phyloP scores from a whole-genome alignment of 2,113 vertebrate species.

The Gobiocypris rarus region DNA sequence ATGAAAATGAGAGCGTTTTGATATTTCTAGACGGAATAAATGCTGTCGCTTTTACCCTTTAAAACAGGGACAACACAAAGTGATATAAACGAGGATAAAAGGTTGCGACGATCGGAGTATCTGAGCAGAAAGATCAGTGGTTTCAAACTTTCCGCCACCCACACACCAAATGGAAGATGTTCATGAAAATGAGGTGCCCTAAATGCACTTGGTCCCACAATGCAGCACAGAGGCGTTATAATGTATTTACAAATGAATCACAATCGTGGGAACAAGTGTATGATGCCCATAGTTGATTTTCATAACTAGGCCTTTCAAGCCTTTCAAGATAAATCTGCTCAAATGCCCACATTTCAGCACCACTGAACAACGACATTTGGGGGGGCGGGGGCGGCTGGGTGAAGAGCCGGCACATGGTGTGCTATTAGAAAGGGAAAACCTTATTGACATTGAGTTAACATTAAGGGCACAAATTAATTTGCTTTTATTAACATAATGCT shows the following conservation, averaged over 20 bases:
- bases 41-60: neutral
- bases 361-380: neutral
- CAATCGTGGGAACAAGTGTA: neutral
- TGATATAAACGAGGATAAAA: constrained; percentile 8
- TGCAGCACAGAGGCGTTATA: neutral
- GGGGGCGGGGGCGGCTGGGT: no score
- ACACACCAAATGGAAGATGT: neutral
- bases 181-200: neutral
- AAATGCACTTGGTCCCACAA: neutral
- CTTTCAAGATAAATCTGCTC: neutral
- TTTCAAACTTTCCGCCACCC: constrained; percentile 12
- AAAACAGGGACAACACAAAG: constrained; percentile 7
- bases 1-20: constrained; percentile 22
- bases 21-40: constrained; percentile 20
- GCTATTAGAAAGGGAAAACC: neutral
- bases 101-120: neutral
- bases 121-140: neutral
- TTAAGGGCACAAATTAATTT: neutral
- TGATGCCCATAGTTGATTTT: neutral
- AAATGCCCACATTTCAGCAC: neutral
- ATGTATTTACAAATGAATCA: neutral
- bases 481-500: neutral
- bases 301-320: neutral
- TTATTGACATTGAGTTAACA: neutral
- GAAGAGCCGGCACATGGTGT: neutral